Conservation (phyloP, 2,113 vertebrate species). For the Alligator mississippiensis region DNA sequence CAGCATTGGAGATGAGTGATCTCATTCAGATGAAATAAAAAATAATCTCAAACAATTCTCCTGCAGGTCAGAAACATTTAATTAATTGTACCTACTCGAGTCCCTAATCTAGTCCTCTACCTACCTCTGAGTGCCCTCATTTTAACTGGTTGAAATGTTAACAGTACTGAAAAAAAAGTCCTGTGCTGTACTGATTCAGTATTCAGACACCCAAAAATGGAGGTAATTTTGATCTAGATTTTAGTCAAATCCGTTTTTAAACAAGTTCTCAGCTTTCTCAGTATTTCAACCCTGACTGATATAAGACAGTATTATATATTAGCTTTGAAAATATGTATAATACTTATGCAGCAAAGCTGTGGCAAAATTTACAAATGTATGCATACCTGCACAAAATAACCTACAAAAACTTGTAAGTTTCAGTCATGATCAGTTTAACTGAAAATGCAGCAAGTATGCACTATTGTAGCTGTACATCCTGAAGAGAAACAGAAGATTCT, state of each 20-base stretch:
- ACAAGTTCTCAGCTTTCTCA: too few species aligned
- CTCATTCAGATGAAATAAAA: background rate
- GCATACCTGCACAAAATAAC: background rate
- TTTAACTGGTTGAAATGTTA: background rate
- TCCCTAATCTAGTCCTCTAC: background rate
- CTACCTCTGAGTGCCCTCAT: background rate
- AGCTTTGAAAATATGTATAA: too few species aligned
- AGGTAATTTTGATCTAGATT: background rate
- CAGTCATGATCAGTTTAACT: background rate
- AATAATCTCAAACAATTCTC: background rate
- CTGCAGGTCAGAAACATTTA: background rate
- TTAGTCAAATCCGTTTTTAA: background rate
- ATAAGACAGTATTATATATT: too few species aligned
- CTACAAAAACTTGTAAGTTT: background rate
- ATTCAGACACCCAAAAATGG: background rate
- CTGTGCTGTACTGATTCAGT: background rate
- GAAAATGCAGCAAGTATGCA: background rate
- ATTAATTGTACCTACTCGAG: background rate
- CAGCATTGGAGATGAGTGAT: background rate
- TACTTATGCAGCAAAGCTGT: background rate
- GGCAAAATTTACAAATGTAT: background rate
- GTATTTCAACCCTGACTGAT: too few species aligned
- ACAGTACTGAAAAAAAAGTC: too few species aligned
- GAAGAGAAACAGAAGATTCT: rapidly evolving
- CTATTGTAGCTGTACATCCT: background rate